Conservation (phyloP, 2,113 vertebrate species). For the Melospiza melodia region DNA sequence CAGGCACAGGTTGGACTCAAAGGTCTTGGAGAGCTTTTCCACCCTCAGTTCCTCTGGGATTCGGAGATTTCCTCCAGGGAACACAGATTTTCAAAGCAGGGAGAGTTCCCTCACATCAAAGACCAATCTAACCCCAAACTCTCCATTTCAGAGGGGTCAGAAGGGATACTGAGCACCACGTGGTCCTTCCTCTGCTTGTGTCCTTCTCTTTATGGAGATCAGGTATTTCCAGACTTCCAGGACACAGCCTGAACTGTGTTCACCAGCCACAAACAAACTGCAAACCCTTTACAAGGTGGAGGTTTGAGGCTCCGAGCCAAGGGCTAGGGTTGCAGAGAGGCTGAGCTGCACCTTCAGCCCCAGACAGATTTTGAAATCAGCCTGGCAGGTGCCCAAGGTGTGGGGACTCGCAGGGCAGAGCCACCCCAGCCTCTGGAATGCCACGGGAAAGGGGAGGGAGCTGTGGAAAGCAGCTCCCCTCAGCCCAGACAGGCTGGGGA, state of each 20-base stretch:
- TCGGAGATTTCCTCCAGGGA: not conserved
- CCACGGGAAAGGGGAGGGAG: not conserved
- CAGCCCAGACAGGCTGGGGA: not conserved
- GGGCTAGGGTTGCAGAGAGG: not conserved
- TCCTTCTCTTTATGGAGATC: not conserved
- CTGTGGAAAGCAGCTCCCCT: not conserved
- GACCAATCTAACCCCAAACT: fast-evolving
- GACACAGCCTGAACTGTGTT: not conserved
- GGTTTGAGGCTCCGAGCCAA: not conserved
- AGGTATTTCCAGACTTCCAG: not conserved
- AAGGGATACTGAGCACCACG: fast-evolving
- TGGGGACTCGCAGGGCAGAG: not conserved
- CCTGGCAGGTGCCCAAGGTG: not conserved
- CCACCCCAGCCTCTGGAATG: fast-evolving
- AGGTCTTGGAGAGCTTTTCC: not conserved
- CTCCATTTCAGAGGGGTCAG: not conserved
- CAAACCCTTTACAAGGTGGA: not conserved
- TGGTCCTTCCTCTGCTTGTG: not conserved
- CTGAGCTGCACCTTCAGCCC: not conserved
- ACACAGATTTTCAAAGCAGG: not conserved
- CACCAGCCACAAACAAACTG: fast-evolving
- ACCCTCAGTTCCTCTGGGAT: not conserved
- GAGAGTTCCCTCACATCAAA: not conserved
- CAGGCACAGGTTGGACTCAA: not conserved
- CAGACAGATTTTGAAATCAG: not conserved